Conservation (phyloP, 2,113 vertebrate species). For the Ptilorrhoa leucosticta region DNA sequence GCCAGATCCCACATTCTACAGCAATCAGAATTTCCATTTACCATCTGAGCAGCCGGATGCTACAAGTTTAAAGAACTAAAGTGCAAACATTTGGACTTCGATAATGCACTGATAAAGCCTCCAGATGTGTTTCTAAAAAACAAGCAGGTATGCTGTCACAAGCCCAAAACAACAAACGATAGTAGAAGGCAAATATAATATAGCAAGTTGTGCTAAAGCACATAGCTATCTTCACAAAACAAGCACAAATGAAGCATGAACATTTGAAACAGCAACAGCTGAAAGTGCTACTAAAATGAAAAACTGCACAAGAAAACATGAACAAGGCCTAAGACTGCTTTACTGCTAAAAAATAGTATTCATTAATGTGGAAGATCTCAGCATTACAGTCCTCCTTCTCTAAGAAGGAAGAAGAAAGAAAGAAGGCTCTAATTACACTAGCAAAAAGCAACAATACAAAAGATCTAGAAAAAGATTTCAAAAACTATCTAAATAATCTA, state of each 20-base stretch:
- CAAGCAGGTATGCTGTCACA: not conserved
- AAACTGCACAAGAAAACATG: not conserved
- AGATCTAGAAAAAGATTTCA: not conserved
- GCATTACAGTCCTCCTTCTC: not conserved
- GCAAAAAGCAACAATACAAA: not conserved
- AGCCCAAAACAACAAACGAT: not conserved
- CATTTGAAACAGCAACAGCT: not conserved
- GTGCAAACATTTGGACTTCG: not conserved
- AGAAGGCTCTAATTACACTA: not conserved
- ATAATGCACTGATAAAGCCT: not conserved
- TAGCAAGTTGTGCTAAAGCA: not conserved
- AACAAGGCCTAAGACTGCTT: not conserved
- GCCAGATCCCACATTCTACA: not conserved
- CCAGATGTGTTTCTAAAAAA: not conserved
- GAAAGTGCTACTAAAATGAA: not conserved
- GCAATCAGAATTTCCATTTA: not conserved
- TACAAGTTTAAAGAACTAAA: not conserved
- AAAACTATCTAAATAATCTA: not conserved
- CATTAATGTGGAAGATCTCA: not conserved
- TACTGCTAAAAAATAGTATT: not conserved
- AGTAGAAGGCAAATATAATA: not conserved
- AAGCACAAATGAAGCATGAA: not conserved
- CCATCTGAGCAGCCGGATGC: not conserved
- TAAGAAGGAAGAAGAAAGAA: not conserved
- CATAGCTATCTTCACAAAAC: not conserved